These are phyloP conservation scores for Ceuthmochares aereus DNA, from an alignment of 2,113 vertebrate species.

Conservation along the genomic window DNA sequence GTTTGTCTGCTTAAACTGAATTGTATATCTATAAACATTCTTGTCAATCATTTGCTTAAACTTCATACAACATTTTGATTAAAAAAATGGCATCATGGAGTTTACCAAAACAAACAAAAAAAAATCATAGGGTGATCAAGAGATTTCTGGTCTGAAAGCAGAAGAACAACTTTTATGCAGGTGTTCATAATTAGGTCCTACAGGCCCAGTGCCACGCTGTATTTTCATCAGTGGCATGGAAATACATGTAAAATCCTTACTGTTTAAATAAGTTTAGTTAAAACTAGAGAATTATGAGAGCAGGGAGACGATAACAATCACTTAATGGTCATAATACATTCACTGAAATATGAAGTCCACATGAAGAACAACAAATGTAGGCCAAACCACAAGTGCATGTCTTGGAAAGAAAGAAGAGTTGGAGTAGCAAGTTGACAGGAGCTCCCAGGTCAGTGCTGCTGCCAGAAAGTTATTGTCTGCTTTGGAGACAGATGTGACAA, in stretches of 20 bases:
- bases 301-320: background rate
- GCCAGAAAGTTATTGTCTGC: background rate
- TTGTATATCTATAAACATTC: background rate
- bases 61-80: background rate
- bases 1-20: background rate
- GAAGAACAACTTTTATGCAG: background rate
- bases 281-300: background rate
- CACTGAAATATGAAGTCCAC: background rate
- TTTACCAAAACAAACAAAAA: background rate
- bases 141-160: background rate
- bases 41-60: background rate
- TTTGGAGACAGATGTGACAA: background rate
- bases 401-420: background rate
- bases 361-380: background rate
- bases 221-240: background rate
- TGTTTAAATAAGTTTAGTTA: background rate
- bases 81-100: background rate
- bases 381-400: background rate
- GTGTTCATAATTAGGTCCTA: background rate
- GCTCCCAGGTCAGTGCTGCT: background rate
- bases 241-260: background rate
- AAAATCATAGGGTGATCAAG: fast-evolving
- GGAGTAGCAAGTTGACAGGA: background rate
- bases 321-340: background rate
- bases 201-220: background rate